phyloP scores from a whole-genome alignment of 2,888 invertebrate genomes.

The Cenopis cana region DNA sequence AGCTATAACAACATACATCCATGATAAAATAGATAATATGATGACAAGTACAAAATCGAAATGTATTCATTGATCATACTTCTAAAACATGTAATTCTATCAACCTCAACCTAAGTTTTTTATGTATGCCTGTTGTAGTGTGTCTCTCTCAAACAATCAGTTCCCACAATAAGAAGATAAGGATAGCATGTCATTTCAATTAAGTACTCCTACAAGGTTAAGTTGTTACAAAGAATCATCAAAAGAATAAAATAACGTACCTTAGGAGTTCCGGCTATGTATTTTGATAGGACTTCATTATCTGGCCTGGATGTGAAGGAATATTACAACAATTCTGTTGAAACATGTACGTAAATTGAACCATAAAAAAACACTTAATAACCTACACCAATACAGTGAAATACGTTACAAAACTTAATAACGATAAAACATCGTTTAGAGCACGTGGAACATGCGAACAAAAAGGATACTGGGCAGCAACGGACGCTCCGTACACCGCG shows the following conservation, averaged over 20 bases:
- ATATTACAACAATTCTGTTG: conserved; percentile 46
- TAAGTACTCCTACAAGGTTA: conserved; percentile 42
- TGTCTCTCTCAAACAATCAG: conserved; percentile 36
- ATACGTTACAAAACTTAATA: conserved; percentile 27
- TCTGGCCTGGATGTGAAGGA: conserved; percentile 73
- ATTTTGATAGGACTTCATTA: conserved; percentile 76
- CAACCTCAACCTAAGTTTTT: conserved; percentile 28
- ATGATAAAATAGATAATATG: not conserved
- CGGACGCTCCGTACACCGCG: conserved; percentile 70
- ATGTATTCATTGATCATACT: conserved; percentile 5
- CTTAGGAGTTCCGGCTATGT: conserved; percentile 74
- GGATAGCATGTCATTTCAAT: conserved; percentile 42
- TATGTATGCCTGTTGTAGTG: conserved; percentile 15
- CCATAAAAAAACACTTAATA: conserved; percentile 26
- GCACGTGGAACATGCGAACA: conserved; percentile 66
- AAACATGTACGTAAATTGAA: conserved; percentile 36
- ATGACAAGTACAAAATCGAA: conserved; percentile 18
- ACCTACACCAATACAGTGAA: conserved; percentile 4
- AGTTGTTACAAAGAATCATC: conserved; percentile 39
- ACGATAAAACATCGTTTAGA: conserved; percentile 45
- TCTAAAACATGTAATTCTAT: conserved; percentile 20
- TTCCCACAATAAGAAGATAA: conserved; percentile 42
- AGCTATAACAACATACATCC: conserved; percentile 4
- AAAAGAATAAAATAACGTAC: conserved; percentile 56
- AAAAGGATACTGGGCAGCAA: conserved; percentile 78